Conservation (phyloP, 2,888 invertebrate genomes). For the Leptinotarsa haldemani region DNA sequence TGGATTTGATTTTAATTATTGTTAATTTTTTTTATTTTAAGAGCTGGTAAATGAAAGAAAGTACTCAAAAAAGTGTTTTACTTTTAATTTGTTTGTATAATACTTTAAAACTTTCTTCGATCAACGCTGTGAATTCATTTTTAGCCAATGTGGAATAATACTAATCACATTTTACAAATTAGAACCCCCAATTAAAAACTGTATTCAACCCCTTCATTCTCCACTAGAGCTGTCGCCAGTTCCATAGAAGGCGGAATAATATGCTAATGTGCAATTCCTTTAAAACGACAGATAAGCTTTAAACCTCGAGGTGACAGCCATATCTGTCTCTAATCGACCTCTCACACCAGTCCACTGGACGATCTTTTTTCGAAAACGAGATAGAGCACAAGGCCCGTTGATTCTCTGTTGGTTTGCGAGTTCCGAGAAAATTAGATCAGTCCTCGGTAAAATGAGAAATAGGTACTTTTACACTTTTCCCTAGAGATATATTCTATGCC, state of each 20-base stretch:
- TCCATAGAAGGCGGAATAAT: conserved; percentile 1
- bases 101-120: too few species aligned
- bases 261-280: conserved; percentile 5
- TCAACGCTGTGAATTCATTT: too few species aligned
- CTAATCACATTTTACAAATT: neutral
- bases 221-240: neutral
- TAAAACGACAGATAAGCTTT: conserved; percentile 11
- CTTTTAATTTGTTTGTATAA: too few species aligned
- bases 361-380: conserved; percentile 1
- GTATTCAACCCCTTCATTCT: neutral
- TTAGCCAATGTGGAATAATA: neutral
- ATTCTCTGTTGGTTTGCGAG: neutral
- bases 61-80: too few species aligned
- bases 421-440: conserved; percentile 4
- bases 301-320: neutral
- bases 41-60: too few species aligned
- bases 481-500: neutral
- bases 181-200: neutral
- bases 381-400: conserved; percentile 2
- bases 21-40: too few species aligned
- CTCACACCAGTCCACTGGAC: neutral
- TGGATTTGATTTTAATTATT: too few species aligned
- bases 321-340: conserved; percentile 12
- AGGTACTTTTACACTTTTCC: neutral
- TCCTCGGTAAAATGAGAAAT: conserved; percentile 4